phyloP scores from a whole-genome alignment of 2,888 invertebrate species.

The Drosophila rubida region DNA sequence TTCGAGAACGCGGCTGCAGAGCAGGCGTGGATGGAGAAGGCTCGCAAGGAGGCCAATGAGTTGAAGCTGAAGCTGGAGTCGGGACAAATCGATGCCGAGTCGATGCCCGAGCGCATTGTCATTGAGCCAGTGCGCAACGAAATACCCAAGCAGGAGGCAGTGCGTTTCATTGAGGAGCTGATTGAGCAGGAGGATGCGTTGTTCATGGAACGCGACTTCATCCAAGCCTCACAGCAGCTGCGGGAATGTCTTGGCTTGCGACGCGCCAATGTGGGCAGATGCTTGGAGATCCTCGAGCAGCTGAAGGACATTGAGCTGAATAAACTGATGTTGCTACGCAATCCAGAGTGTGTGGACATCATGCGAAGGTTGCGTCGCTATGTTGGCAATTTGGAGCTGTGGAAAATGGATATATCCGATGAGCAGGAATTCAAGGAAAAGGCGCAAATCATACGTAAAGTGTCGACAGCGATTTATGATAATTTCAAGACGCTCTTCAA shows the following conservation, averaged over 20 bases:
- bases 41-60: constrained; percentile 87
- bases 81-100: constrained; percentile 87
- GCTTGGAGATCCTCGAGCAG: constrained; percentile 89
- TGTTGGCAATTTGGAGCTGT: constrained; percentile 91
- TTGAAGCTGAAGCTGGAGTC: constrained; percentile 88
- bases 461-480: constrained; percentile 87
- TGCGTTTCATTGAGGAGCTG: constrained; percentile 81
- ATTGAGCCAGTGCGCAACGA: constrained; percentile 86
- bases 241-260: constrained; percentile 84
- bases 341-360: constrained; percentile 91
- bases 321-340: constrained; percentile 92
- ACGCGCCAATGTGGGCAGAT: constrained; percentile 89
- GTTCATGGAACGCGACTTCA: constrained; percentile 81
- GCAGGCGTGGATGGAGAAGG: constrained; percentile 88
- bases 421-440: constrained; percentile 88
- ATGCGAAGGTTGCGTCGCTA: constrained; percentile 91
- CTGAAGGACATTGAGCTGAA: constrained; percentile 85
- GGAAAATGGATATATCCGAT: constrained; percentile 89
- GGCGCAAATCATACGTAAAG: constrained; percentile 89
- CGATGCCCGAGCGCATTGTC: constrained; percentile 87
- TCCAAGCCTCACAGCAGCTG: constrained; percentile 80
- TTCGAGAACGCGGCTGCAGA: constrained; percentile 87
- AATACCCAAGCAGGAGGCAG: constrained; percentile 77
- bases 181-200: constrained; percentile 82
- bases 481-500: constrained; percentile 87